Conservation (phyloP, 2,797 vertebrate genomes). For the Rhynchonycteris naso region DNA sequence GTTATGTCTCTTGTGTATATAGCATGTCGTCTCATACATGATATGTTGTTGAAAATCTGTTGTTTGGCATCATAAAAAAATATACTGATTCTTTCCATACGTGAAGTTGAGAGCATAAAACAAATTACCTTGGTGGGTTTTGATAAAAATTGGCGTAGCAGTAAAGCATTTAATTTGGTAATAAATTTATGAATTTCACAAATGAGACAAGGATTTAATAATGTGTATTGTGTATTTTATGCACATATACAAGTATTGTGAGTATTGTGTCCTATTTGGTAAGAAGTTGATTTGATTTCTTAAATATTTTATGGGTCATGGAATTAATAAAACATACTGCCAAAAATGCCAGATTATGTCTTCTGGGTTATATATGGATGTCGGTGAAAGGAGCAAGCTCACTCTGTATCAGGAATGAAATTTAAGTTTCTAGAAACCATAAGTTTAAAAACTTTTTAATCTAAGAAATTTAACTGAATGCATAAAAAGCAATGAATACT, state of each 20-base stretch:
- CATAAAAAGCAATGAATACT: background rate
- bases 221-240: background rate
- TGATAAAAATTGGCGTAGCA: background rate
- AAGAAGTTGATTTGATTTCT: slow-evolving; percentile 21
- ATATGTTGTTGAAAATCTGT: slow-evolving; percentile 20
- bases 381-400: slow-evolving; percentile 34
- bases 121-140: background rate
- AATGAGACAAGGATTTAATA: background rate
- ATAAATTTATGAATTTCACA: background rate
- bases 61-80: background rate
- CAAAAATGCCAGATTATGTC: background rate
- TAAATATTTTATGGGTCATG: background rate
- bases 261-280: background rate
- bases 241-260: fast-evolving
- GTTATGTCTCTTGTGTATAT: background rate
- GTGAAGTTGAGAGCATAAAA: background rate
- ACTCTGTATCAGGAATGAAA: slow-evolving; percentile 51
- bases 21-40: background rate
- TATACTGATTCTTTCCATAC: background rate
- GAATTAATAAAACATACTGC: background rate
- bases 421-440: slow-evolving; percentile 16
- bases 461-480: background rate
- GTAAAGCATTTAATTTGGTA: background rate
- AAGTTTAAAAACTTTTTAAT: background rate
- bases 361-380: background rate